Evolutionary conservation across 2,888 invertebrate genomes (phyloP), one percentile per base, ranked within the genome.

Genomic region (Morpho deidamia): DNA sequence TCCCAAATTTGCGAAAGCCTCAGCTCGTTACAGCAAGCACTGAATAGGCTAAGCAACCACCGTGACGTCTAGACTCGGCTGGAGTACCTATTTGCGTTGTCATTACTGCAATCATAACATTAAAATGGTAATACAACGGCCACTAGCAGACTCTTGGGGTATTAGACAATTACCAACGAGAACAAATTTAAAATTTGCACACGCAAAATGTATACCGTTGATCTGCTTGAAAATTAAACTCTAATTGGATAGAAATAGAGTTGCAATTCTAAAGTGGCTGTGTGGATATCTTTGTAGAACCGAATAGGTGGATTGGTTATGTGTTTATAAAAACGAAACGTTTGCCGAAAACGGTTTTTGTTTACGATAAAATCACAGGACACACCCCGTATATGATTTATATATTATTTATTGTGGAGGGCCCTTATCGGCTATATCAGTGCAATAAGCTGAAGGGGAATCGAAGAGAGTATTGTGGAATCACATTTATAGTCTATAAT

Each of bases 21-120:
- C 34, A 38, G 23, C 38, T 48, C 47, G 11, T 43, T 43, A 37
- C 38, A 10, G 12, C 32, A n/a, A 35, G 41, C 35, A 11, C 49
- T 49, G 40, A 47, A 49, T 55, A 49, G 42, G 47, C 40, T 11
- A 54, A 35, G 51, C 71, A 70, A 64, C 65, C 67, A 71, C 74
- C 71, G 73, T 76, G 70, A 76, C 75, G 83, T 81, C 84, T 85
- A 84, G 85, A 82, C 85, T 78, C 70, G 76, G 69, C 75, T 75
- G 73, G 81, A 81, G 75, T 72, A 78, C 72, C 66, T 74, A 73
- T 78, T 78, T 78, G 78, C 74, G 68, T 72, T 70, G 67, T 74
- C 71, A 81, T 82, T 75, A 77, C 76, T 70, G 69, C 74, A 73
- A 75, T 78, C 80, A 72, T 70, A 68, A 74, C 81, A 79, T 83